Conservation (phyloP, 2,797 vertebrate genomes). For the Sorex maritimensis region DNA sequence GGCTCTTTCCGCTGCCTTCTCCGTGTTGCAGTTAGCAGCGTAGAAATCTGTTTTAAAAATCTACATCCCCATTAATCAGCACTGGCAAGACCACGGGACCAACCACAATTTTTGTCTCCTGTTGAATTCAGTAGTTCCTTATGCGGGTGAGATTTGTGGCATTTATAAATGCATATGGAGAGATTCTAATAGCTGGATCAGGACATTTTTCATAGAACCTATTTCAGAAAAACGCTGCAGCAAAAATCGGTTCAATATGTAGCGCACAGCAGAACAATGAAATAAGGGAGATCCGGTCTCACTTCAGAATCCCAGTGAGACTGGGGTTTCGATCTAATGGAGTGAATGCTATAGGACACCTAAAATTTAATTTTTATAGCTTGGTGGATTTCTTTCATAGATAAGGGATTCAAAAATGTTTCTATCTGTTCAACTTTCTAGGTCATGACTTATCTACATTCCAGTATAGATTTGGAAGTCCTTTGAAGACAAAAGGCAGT, state of each 20-base stretch:
- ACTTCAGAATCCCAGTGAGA: slow-evolving; percentile 20
- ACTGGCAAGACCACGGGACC: background rate
- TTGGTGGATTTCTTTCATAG: slow-evolving; percentile 5
- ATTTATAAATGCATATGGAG: background rate
- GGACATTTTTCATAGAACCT: slow-evolving; percentile 25
- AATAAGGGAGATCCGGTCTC: background rate
- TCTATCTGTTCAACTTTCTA: background rate
- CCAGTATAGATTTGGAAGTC: slow-evolving; percentile 53
- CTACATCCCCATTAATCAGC: background rate
- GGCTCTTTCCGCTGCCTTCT: background rate
- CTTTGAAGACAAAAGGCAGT: background rate
- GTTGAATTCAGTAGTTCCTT: slow-evolving; percentile 2
- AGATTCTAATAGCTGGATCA: background rate
- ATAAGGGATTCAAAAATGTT: background rate
- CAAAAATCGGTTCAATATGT: background rate
- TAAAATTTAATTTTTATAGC: background rate
- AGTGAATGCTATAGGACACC: background rate
- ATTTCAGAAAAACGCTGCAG: background rate
- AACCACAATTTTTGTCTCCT: background rate
- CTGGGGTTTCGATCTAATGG: background rate
- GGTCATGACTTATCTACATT: background rate
- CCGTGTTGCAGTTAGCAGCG: background rate
- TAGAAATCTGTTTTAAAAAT: background rate
- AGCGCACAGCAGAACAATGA: background rate
- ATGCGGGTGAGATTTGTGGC: background rate